A percentile compares a stretch with the other conserved stretches of the same genome.
These are phyloP conservation scores for Epinephelus malabaricus DNA, from an alignment of 2,797 vertebrate species.

Conservation along the genomic window DNA sequence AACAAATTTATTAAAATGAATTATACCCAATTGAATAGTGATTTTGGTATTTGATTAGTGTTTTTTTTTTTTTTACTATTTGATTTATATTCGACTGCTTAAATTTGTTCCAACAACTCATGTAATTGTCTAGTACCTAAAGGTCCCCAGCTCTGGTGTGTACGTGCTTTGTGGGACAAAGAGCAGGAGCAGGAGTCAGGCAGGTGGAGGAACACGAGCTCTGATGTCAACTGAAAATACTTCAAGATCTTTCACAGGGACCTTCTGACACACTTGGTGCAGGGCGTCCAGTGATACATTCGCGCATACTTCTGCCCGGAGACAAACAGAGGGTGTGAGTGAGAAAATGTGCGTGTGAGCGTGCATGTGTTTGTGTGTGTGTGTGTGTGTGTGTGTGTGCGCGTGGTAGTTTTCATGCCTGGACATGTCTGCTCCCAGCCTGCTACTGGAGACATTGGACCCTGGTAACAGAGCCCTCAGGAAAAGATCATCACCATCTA, in stretches of 20 bases:
- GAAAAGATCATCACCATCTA: constrained; percentile 79
- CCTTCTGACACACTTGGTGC: constrained; percentile 44
- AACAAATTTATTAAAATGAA: too few species aligned
- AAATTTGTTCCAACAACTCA: neutral
- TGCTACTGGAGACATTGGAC: constrained; percentile 80
- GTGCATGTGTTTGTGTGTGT: constrained; percentile 25
- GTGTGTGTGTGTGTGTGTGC: constrained; percentile 29
- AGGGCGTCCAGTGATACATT: constrained; percentile 52
- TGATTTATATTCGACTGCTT: too few species aligned
- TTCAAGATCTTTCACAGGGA: constrained; percentile 49
- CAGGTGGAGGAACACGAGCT: constrained; percentile 60
- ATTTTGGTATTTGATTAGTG: too few species aligned
- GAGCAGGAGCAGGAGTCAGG: constrained; percentile 32
- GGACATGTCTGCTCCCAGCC: constrained; percentile 78
- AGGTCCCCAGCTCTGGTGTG: neutral
- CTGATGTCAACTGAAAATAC: constrained; percentile 70
- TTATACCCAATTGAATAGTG: too few species aligned
- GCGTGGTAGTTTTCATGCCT: constrained; percentile 77
- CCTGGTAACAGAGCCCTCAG: constrained; percentile 81
- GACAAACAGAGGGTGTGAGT: constrained; percentile 59
- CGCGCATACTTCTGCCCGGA: constrained; percentile 74
- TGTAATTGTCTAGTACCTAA: constrained; percentile 4
- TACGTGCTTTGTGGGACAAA: constrained; percentile 17
- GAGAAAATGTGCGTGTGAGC: constrained; percentile 8
- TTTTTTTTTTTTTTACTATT: too few species aligned